These are phyloP conservation scores for Tenthredo amoena DNA, from an alignment of 2,888 invertebrate genomes.

Conservation along the genomic window DNA sequence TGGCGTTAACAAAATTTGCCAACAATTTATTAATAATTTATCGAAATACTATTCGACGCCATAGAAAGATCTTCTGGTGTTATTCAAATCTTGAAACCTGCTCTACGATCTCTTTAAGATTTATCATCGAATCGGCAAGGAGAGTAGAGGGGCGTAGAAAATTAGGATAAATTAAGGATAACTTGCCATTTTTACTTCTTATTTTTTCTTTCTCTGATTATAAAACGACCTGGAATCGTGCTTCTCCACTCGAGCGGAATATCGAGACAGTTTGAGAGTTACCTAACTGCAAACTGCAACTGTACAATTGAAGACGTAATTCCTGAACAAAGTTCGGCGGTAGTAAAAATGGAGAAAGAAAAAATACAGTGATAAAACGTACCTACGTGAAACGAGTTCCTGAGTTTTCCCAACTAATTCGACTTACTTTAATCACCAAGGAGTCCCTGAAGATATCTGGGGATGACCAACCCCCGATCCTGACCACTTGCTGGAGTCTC, in stretches of 20 bases:
- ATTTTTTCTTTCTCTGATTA: not conserved
- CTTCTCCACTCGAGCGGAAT: not conserved
- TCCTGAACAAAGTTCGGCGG: not conserved
- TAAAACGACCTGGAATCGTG: not conserved
- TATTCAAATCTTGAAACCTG: not conserved
- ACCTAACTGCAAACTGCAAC: not conserved
- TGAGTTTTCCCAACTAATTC: not conserved
- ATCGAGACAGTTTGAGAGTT: not conserved
- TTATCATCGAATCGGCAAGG: not conserved
- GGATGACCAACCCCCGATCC: not conserved
- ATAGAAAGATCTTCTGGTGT: not conserved
- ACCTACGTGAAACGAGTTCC: not conserved
- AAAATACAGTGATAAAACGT: slow-evolving; percentile 7
- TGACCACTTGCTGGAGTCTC: not conserved
- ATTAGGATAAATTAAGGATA: not conserved
- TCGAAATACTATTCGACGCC: not conserved
- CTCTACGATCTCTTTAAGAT: not conserved
- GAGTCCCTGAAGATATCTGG: not conserved
- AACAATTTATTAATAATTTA: not conserved
- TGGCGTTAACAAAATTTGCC: not conserved
- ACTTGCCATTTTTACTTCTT: not conserved
- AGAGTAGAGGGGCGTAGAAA: not conserved
- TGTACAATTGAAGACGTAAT: not conserved
- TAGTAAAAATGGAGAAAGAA: not conserved
- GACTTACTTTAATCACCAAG: not conserved